Conservation (phyloP, 2,113 vertebrate species). For the Catagonus wagneri region DNA sequence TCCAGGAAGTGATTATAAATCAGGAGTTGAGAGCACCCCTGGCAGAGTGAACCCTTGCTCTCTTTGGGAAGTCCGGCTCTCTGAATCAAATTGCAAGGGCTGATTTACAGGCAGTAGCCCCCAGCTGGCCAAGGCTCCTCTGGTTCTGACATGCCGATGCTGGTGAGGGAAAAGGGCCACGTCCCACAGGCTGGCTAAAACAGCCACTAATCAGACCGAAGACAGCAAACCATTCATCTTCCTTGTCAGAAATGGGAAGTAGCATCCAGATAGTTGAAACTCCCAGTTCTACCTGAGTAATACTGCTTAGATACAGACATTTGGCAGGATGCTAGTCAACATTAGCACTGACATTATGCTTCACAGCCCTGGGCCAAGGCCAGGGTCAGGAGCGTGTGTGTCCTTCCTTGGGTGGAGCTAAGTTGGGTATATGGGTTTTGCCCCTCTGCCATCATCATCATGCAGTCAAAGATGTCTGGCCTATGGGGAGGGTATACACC, state of each 20-base stretch:
- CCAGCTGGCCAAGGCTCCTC: constrained; percentile 59
- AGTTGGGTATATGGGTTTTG: not conserved
- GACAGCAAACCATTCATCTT: constrained; percentile 82
- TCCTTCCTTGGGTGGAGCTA: not conserved
- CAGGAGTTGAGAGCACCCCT: constrained; percentile 77
- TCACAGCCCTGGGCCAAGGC: not conserved
- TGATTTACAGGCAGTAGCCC: constrained; percentile 84
- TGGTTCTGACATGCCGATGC: constrained; percentile 72
- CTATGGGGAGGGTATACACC: not conserved
- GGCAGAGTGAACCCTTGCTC: constrained; percentile 67
- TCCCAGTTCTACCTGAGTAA: constrained; percentile 65
- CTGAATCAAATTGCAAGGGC: constrained; percentile 63
- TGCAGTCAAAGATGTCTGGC: not conserved
- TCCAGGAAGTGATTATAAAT: constrained; percentile 85
- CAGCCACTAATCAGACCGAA: constrained; percentile 81
- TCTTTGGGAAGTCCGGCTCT: constrained; percentile 79
- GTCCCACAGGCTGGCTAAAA: constrained; percentile 72
- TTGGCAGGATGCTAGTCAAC: not conserved
- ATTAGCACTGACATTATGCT: not conserved
- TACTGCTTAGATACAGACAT: not conserved
- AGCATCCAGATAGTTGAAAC: constrained; percentile 73
- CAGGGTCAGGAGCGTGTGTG: not conserved
- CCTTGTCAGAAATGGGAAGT: constrained; percentile 84
- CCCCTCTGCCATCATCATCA: too few species aligned
- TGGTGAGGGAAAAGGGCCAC: constrained; percentile 79